Evolutionary conservation across 2,113 vertebrate species (phyloP).

Genomic region (Cheirogaleus medius): DNA sequence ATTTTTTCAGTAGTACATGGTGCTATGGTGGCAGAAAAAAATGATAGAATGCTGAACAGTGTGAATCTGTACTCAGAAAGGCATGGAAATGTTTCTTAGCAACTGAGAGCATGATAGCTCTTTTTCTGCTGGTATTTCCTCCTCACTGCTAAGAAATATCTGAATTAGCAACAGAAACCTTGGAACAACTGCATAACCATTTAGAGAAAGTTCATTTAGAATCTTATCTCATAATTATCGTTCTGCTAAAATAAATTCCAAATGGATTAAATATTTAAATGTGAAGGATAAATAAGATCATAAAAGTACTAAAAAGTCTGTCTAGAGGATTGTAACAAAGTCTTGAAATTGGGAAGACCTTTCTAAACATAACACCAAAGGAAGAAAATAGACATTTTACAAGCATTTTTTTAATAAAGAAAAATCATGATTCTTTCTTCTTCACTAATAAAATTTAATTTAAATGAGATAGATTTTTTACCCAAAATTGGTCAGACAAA

Average conservation of each 20-base stretch:
- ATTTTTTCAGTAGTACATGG: neutral
- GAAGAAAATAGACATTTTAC: neutral
- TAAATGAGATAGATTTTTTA: neutral
- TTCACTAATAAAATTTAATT: neutral
- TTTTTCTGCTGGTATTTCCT: neutral
- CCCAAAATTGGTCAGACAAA: neutral
- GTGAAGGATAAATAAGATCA: neutral
- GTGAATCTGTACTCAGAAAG: neutral
- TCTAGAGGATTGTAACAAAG: neutral
- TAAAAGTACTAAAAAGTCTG: neutral
- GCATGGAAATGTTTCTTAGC: neutral
- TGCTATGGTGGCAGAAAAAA: neutral
- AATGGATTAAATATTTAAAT: neutral
- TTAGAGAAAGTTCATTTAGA: neutral
- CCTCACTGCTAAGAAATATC: neutral
- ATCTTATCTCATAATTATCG: neutral
- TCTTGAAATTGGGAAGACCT: neutral
- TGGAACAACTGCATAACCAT: neutral
- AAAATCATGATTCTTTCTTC: neutral
- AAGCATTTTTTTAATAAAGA: neutral
- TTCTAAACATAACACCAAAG: neutral
- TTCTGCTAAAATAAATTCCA: neutral
- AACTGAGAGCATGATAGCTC: neutral
- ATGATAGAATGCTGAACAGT: neutral
- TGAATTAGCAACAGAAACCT: neutral